Base-by-base conservation (phyloP, 2,888 invertebrate species). In the Eledone cirrhosa region DNA sequence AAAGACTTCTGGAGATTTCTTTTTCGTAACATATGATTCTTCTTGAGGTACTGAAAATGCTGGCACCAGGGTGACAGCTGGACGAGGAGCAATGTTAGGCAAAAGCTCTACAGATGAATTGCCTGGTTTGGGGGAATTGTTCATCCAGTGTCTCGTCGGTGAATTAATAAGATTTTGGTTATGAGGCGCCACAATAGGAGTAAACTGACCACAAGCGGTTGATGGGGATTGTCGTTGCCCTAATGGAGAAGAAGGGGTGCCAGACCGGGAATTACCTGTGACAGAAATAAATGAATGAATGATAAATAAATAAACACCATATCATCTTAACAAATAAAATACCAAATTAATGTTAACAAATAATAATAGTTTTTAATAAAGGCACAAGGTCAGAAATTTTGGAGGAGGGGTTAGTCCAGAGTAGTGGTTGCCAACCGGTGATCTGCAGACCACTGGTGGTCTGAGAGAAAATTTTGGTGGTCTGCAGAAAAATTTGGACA, bases 221-320 rank as follows among this genome's bases (percentile, higher is more conserved):
- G 48, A 24, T 8, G 88, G 87, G 1, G 90, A 89, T 29, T 87
- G 84, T 11, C 88, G 87, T 59, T 84, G 85, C 48, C 86, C 85
- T 75, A 83, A 78, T 3, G 87, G 83, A 29, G 83, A 72, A 59
- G 96, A 96, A 76, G 97, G 97, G 77, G 97, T 97, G 78, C 96
- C 96, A 65, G 97, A 97, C 81, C 97, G 94, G 24, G 97, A 97
- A 90, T 96, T 97, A 29, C 76, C 72, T 72, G 22, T 13, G 24
- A 41, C 7, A 19, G 13, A 41, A 41, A 3, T 5, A 72, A 33
- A 33, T 41, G 22, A 7, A 11, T 27, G 3, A 22, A n/a, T 11
- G 19, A 69, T 14, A 33, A 31, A 31, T 14, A 22, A 63, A 63
- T 27, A 63, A 27, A 41, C 11, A 11, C 41, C 11, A 11, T 11